Conservation (phyloP, 2,797 vertebrate genomes). For the Sebastes oblongus region DNA sequence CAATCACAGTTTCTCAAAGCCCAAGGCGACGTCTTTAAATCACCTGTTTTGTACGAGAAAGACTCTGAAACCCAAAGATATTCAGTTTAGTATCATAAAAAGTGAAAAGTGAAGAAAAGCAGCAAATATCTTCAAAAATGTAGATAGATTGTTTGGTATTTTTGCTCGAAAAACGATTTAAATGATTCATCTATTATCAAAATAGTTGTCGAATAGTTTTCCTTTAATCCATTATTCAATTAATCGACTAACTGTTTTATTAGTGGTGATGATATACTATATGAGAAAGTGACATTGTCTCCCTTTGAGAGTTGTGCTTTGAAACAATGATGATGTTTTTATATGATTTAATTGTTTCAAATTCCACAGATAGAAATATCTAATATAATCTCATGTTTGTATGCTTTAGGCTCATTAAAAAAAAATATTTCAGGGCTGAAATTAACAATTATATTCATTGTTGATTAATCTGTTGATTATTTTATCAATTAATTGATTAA, state of each 20-base stretch:
- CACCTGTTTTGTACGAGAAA: too few relatives aligned
- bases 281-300: neutral
- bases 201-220: neutral
- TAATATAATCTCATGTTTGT: neutral
- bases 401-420: neutral
- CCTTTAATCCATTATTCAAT: neutral
- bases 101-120: neutral
- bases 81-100: too few relatives aligned
- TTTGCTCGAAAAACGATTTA: neutral
- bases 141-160: neutral
- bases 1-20: neutral
- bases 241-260: neutral
- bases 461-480: too few relatives aligned
- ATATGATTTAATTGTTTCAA: neutral
- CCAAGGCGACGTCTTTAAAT: neutral
- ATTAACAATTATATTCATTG: too few relatives aligned
- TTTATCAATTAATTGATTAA: too few relatives aligned
- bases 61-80: too few relatives aligned
- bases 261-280: neutral
- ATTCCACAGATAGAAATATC: neutral
- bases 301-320: neutral
- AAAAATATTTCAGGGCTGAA: neutral
- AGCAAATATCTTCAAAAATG: neutral
- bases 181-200: neutral
- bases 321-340: neutral